These are phyloP conservation scores for Caenorhabditis parvicauda DNA, from an alignment of 2,888 invertebrate species.

Conservation along the genomic window DNA sequence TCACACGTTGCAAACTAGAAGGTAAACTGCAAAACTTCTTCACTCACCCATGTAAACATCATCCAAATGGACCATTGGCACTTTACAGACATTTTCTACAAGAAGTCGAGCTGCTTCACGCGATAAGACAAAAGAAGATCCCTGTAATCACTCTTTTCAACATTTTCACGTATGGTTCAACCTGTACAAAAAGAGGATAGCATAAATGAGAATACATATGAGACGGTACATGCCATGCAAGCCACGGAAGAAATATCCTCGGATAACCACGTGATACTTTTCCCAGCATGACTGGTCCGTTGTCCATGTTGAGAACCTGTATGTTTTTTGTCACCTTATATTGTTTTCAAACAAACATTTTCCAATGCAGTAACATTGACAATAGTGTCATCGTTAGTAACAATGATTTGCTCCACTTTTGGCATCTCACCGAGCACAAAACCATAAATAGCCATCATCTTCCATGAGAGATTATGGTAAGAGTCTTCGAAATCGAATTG, in stretches of 20 bases:
- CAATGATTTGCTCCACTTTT: constrained; percentile 42
- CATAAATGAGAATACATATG: constrained; percentile 57
- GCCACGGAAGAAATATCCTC: constrained; percentile 58
- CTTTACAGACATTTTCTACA: constrained; percentile 47
- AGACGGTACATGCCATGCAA: constrained; percentile 57
- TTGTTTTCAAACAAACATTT: constrained; percentile 19
- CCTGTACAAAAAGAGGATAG: constrained; percentile 60
- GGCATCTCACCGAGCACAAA: constrained; percentile 44
- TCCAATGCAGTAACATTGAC: constrained; percentile 56
- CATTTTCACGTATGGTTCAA: constrained; percentile 1
- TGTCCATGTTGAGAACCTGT: constrained; percentile 21
- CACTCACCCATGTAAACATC: constrained; percentile 57
- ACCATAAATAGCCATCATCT: constrained; percentile 61
- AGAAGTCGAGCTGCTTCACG: constrained; percentile 43
- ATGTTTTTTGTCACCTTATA: neutral
- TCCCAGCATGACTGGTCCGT: constrained; percentile 47
- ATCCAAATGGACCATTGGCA: constrained; percentile 58
- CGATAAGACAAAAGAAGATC: constrained; percentile 59
- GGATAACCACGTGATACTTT: constrained; percentile 61
- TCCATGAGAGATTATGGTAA: constrained; percentile 57
- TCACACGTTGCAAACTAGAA: too few species aligned
- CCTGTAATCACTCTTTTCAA: constrained; percentile 29
- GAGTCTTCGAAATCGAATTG: constrained; percentile 60
- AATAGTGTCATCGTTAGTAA: constrained; percentile 58
- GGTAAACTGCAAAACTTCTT: neutral